Conservation (phyloP, 1,140 invertebrate genomes). For the Gryon sp. region DNA sequence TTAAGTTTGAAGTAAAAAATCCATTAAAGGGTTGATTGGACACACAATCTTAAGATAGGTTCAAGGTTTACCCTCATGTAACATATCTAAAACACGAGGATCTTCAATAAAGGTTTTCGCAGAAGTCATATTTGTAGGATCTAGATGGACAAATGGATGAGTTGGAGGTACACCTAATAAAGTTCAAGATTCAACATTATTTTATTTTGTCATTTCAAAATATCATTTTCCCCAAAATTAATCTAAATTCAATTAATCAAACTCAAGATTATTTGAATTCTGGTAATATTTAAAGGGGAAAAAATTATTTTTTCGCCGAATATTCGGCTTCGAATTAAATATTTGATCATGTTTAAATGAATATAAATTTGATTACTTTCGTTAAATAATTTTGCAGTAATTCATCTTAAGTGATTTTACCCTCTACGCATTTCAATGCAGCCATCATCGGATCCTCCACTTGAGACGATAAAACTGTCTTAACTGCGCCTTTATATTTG, state of each 20-base stretch:
- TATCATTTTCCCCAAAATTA: too few relatives aligned
- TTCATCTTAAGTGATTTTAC: conserved; percentile 52
- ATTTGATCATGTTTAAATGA: too few relatives aligned
- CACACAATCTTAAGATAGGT: conserved; percentile 54
- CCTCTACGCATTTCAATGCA: conserved; percentile 77
- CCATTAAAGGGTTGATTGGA: conserved; percentile 22
- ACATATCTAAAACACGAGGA: conserved; percentile 72
- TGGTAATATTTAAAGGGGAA: not conserved
- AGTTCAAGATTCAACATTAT: conserved; percentile 28
- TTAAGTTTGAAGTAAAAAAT: too few relatives aligned
- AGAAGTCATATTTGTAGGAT: conserved; percentile 71
- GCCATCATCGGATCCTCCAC: conserved; percentile 77
- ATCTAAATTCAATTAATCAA: too few relatives aligned
- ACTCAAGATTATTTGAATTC: not conserved
- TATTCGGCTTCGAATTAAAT: too few relatives aligned
- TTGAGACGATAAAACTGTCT: conserved; percentile 73
- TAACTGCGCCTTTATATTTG: conserved; percentile 88
- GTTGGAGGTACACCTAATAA: conserved; percentile 47
- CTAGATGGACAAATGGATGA: conserved; percentile 65
- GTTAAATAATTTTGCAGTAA: too few relatives aligned
- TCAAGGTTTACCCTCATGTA: conserved; percentile 71
- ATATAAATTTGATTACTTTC: too few relatives aligned
- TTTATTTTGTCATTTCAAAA: too few relatives aligned
- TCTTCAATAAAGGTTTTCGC: conserved; percentile 71
- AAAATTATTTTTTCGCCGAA: too few relatives aligned